Conservation (phyloP, 1,140 invertebrate species). For the Cotesia glomerata region DNA sequence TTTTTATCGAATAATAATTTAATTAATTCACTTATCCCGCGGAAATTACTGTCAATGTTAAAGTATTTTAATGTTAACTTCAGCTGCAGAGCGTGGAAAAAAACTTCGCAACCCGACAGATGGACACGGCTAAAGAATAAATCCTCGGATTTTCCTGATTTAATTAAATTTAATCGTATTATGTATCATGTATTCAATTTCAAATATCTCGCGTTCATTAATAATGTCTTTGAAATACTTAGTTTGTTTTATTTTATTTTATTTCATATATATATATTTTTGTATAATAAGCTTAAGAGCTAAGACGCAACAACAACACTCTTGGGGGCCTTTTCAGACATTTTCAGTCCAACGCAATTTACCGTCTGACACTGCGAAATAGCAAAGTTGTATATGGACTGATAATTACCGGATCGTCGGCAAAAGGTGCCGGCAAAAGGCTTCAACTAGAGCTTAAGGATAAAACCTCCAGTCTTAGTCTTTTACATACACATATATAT, state of each 20-base stretch:
- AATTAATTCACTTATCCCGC: background rate
- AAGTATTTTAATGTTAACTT: too few species aligned
- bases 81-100: too few species aligned
- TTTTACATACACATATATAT: conserved; percentile 8
- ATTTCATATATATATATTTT: background rate
- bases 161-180: background rate
- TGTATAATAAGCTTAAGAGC: background rate
- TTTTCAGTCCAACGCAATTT: conserved; percentile 32
- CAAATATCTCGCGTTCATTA: background rate
- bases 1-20: background rate
- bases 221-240: background rate
- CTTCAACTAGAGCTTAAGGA: background rate
- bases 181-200: background rate
- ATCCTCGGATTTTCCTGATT: background rate
- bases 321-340: background rate
- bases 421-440: conserved; percentile 13
- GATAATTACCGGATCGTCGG: conserved; percentile 28
- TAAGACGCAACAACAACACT: background rate
- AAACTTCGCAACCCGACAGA: background rate
- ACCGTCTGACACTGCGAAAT: conserved; percentile 31
- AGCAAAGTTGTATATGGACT: conserved; percentile 33
- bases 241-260: background rate
- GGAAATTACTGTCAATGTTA: too few species aligned
- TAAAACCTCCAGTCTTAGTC: conserved; percentile 3
- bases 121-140: background rate